Evolutionary conservation across 2,888 invertebrate genomes (phyloP).

Genomic region (Acrobasis consociella): DNA sequence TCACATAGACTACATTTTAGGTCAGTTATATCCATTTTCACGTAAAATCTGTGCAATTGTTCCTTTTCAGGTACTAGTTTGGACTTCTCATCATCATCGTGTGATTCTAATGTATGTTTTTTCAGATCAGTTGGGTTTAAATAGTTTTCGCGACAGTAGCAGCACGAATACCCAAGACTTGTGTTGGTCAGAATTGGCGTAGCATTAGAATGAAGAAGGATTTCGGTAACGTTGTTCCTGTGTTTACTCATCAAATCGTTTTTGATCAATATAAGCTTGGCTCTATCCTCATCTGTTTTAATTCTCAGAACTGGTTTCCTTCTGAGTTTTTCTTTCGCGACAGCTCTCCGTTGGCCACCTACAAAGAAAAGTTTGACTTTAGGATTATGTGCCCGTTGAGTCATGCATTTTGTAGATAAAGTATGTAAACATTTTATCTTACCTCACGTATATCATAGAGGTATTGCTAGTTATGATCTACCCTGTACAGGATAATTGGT

Average conservation of each 20-base stretch:
- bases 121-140: constrained; percentile 47
- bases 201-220: constrained; percentile 52
- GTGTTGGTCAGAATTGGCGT: constrained; percentile 51
- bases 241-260: constrained; percentile 45
- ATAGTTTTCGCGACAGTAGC: constrained; percentile 46
- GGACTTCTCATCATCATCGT: constrained; percentile 37
- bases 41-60: constrained; percentile 45
- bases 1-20: constrained; percentile 47
- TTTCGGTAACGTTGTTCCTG: constrained; percentile 44
- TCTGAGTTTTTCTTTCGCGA: constrained; percentile 17
- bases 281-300: constrained; percentile 30
- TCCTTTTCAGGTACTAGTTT: constrained; percentile 39
- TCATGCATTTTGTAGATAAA: not conserved
- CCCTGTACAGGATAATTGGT: too few relatives aligned
- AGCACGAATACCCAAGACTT: constrained; percentile 53
- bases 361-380: constrained; percentile 20
- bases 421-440: not conserved
- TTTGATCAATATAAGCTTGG: constrained; percentile 23
- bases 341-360: constrained; percentile 14
- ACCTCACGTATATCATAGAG: not conserved
- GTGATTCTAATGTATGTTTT: constrained; percentile 43
- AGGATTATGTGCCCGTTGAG: not conserved
- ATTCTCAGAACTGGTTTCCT: constrained; percentile 2
- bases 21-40: constrained; percentile 54
- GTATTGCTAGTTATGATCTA: too few relatives aligned